phyloP scores from a whole-genome alignment of 2,888 invertebrate genomes.

The Endomychus coccineus region DNA sequence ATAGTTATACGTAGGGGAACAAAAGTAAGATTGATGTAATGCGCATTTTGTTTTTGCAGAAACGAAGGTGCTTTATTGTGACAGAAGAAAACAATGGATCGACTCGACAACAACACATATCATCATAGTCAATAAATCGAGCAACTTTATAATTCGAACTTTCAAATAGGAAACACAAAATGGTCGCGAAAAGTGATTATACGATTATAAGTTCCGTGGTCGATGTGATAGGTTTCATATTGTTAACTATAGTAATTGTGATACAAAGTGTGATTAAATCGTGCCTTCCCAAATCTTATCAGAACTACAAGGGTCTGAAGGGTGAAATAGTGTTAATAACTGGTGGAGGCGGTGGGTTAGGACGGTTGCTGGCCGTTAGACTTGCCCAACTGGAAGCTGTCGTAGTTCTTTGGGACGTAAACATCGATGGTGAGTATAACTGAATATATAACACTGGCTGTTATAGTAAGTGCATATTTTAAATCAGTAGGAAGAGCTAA shows the following conservation, averaged over 20 bases:
- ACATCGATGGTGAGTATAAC: conserved; percentile 69
- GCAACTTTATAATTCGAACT: no score
- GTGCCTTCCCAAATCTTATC: conserved; percentile 53
- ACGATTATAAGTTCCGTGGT: conserved; percentile 50
- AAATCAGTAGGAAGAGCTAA: no score
- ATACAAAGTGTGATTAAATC: conserved; percentile 40
- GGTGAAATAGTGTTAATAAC: conserved; percentile 80
- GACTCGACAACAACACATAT: no score
- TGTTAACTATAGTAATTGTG: conserved; percentile 46
- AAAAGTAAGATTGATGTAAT: no score
- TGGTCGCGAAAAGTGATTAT: conserved; percentile 33
- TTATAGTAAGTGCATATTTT: no score
- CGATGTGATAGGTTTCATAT: conserved; percentile 45
- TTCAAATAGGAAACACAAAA: no score
- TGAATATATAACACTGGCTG: no score
- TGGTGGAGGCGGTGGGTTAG: conserved; percentile 82
- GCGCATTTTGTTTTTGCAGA: no score
- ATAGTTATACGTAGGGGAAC: no score
- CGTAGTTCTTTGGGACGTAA: conserved; percentile 86
- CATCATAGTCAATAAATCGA: no score
- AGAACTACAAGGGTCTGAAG: conserved; percentile 59
- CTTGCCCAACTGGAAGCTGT: conserved; percentile 70
- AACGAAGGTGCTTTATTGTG: no score
- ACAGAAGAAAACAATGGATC: no score
- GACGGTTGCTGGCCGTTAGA: conserved; percentile 66